Conservation (phyloP, 53 echinoderm and acorn worm species). For the Mesocentrotus franciscanus region DNA sequence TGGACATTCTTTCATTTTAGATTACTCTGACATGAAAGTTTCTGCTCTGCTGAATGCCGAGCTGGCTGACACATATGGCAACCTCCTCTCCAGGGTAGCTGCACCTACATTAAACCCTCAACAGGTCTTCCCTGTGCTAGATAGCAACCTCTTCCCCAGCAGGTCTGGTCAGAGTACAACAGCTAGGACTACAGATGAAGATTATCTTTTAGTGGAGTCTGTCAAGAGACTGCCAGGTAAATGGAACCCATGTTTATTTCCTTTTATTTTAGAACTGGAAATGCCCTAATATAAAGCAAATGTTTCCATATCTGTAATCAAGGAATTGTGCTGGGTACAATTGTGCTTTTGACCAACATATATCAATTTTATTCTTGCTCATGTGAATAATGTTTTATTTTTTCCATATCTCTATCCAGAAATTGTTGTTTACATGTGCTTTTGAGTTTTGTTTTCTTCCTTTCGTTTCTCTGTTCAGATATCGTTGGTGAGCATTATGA, state of each 20-base stretch:
- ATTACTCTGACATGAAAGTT: constrained; percentile 79
- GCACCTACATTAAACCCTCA: constrained; percentile 80
- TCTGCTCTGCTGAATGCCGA: constrained; percentile 82
- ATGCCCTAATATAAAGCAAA: neutral
- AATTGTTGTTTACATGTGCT: neutral
- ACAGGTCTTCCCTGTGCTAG: constrained; percentile 87
- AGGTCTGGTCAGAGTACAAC: constrained; percentile 21
- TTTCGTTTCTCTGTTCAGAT: constrained; percentile 65
- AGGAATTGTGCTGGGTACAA: neutral
- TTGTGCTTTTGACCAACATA: neutral
- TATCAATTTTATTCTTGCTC: too few relatives aligned
- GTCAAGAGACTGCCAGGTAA: constrained; percentile 79
- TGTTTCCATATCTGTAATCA: neutral
- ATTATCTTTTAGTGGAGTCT: constrained; percentile 74
- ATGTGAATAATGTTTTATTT: too few relatives aligned
- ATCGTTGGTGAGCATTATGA: constrained; percentile 79
- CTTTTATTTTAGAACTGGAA: neutral
- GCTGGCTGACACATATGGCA: constrained; percentile 90
- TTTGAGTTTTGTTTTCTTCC: neutral
- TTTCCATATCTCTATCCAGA: too few relatives aligned
- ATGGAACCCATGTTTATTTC: neutral
- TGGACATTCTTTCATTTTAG: neutral
- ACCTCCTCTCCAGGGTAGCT: constrained; percentile 88
- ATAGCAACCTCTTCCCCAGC: constrained; percentile 81
- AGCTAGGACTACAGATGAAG: constrained; percentile 64